These are phyloP conservation scores for Cynopterus brachyotis DNA, from an alignment of 2,113 vertebrate species.

Conservation along the genomic window DNA sequence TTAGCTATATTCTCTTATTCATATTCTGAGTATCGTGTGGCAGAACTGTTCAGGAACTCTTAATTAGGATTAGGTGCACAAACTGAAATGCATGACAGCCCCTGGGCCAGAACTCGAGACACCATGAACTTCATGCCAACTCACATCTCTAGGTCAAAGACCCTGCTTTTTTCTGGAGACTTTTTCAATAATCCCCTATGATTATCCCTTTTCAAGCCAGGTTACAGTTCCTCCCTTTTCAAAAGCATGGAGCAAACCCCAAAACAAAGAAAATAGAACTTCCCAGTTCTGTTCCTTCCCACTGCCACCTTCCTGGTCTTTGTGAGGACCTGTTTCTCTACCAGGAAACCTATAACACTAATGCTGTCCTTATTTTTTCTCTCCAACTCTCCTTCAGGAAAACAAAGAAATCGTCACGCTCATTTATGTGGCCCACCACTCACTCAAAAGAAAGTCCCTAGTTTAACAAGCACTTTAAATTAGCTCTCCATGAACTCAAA, in stretches of 20 bases:
- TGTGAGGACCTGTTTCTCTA: not conserved
- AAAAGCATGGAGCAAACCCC: conserved; percentile 2
- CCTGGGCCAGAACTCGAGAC: not conserved
- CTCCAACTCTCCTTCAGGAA: not conserved
- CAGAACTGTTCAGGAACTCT: not conserved
- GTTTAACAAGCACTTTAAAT: not conserved
- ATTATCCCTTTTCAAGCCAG: not conserved
- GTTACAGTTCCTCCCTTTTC: not conserved
- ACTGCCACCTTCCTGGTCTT: not conserved
- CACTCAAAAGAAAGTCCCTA: conserved; percentile 1
- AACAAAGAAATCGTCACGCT: not conserved
- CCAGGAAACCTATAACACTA: not conserved
- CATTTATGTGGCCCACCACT: not conserved
- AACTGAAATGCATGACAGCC: not conserved
- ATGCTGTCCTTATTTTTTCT: not conserved
- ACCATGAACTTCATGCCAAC: not conserved
- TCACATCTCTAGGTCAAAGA: not conserved
- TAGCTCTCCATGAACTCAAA: conserved; percentile 31
- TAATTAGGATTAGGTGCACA: not conserved
- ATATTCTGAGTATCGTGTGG: not conserved
- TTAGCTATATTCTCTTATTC: not conserved
- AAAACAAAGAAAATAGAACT: conserved; percentile 42
- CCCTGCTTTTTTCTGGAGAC: not conserved
- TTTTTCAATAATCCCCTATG: not conserved
- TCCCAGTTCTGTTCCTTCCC: not conserved